Conservation (phyloP, 2,113 vertebrate species). For the Ceuthmochares aereus region DNA sequence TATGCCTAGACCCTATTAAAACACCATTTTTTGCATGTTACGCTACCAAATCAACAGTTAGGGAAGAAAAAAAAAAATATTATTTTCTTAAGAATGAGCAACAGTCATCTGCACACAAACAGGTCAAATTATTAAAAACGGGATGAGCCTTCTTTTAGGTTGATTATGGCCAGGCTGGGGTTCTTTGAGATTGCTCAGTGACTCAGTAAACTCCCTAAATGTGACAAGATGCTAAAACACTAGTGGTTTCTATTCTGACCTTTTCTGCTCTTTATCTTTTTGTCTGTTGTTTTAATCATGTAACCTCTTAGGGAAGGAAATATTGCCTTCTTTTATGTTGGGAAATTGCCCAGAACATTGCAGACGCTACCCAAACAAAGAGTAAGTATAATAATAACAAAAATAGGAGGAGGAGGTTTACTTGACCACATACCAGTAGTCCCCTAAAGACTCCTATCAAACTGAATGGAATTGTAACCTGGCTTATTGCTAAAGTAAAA, state of each 20-base stretch:
- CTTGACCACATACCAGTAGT: conserved; percentile 20
- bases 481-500: conserved; percentile 1
- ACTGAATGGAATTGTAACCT: background rate
- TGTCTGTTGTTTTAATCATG: conserved; percentile 44
- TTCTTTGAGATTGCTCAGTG: background rate
- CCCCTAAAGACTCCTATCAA: background rate
- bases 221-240: conserved; percentile 44
- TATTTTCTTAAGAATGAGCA: background rate
- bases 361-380: conserved; percentile 58
- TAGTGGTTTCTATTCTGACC: conserved; percentile 26
- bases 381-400: conserved; percentile 59
- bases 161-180: background rate
- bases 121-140: background rate
- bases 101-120: background rate
- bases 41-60: background rate
- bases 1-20: background rate
- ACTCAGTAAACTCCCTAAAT: conserved; percentile 1
- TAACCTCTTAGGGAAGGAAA: conserved; percentile 69
- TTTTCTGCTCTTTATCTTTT: conserved; percentile 45
- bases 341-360: conserved; percentile 69
- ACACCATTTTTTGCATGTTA: background rate
- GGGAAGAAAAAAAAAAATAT: background rate
- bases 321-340: conserved; percentile 70
- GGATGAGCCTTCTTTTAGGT: background rate
- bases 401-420: conserved; percentile 34